These are phyloP conservation scores for Penelope pileata DNA, from an alignment of 2,113 vertebrate species.

Conservation along the genomic window DNA sequence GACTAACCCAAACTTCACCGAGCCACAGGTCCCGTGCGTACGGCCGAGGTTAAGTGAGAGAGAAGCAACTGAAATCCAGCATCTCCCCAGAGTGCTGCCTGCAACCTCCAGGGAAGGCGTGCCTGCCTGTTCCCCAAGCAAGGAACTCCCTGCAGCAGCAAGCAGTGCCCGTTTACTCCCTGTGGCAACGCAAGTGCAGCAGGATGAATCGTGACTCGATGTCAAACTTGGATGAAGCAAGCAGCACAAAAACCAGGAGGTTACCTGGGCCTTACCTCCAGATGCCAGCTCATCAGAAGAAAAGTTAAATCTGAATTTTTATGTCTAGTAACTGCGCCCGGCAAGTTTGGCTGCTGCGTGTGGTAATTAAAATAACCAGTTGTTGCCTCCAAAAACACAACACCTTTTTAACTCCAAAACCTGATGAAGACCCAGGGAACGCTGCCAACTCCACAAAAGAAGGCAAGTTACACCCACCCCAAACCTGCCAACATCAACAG, in stretches of 20 bases:
- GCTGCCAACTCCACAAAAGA: background rate
- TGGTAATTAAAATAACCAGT: background rate
- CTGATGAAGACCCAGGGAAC: background rate
- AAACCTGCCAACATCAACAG: conserved; percentile 40
- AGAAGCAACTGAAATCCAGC: background rate
- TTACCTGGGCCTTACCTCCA: background rate
- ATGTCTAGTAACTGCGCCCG: background rate
- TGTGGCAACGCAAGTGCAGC: background rate
- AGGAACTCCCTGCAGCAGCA: background rate
- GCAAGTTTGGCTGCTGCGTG: background rate
- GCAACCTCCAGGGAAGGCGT: background rate
- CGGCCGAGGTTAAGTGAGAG: background rate
- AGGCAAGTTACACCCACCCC: conserved; percentile 21
- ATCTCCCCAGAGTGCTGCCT: background rate
- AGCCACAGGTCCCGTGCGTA: fast-evolving
- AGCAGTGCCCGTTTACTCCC: background rate
- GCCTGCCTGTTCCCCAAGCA: background rate
- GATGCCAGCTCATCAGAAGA: background rate
- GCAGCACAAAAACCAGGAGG: background rate
- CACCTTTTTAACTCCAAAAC: conserved; percentile 17
- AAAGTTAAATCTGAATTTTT: background rate
- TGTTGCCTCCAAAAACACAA: background rate
- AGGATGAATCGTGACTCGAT: background rate
- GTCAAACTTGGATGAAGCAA: background rate
- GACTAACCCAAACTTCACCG: background rate